Base-by-base conservation (phyloP, 2,113 vertebrate species). In the Lates calcarifer region DNA sequence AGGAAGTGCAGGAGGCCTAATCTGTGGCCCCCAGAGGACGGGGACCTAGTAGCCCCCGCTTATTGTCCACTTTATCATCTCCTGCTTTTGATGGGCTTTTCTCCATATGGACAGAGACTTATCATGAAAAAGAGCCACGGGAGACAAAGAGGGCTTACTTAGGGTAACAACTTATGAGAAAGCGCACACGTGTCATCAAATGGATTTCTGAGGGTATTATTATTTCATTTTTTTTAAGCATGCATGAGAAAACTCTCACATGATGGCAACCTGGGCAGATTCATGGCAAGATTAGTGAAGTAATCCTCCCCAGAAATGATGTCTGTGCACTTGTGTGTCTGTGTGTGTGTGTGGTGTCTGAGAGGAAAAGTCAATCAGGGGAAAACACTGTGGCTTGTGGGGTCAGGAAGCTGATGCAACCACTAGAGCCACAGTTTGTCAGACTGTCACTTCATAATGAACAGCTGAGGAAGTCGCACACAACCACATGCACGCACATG, bases 1-100 rank as follows among this genome's bases (percentile, higher is more conserved):
- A 95, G 95, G 95, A 95, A 95, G 91, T 91, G 81, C 93, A 94
- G 95, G 95, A 93, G 96, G 96, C 95, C 96, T 96, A 96, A 96
- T 97, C 95, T 95, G 94, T 85, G 78, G 95, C 94, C 93, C 94
- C 94, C 5, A n/a, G 94, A 94, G 95, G 81, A 92, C 86, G 83
- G 94, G 94, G 92, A 94, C 91, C 39, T 92, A 86, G 82, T 89
- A 94, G 92, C 91, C 96, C 94, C 88, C 93, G 92, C 94, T 95
- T 95, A 98, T 98, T 98, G 97, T 98, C 90, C 91, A 87, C 79
- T 92, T 94, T 95, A 95, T 95, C 92, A 93, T 90, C 87, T 86
- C 79, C 74, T 85, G 77, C 91, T 91, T 92, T 91, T 87, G 90
- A 91, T 92, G 90, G 85, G 86, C 41, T 77, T 91, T 75, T 89